These are phyloP conservation scores for Diadromus collaris DNA, from an alignment of 2,888 invertebrate genomes.

Conservation along the genomic window DNA sequence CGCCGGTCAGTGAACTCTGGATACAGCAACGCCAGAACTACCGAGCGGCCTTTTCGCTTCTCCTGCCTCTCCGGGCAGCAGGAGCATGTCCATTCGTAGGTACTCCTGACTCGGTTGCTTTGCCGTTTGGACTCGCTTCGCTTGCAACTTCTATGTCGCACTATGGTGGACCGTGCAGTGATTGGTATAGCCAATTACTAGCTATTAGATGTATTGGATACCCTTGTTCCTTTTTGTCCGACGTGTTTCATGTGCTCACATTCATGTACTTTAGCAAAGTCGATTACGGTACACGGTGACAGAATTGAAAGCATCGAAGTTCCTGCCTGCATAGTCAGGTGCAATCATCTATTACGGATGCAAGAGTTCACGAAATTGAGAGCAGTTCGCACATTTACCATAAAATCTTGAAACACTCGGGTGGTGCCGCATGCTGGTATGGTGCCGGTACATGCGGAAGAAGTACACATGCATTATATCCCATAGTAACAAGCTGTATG, in stretches of 20 bases:
- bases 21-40: slow-evolving; percentile 56
- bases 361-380: background rate
- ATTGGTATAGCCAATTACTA: slow-evolving; percentile 18
- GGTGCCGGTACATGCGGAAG: background rate
- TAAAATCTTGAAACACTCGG: background rate
- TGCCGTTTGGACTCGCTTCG: slow-evolving; percentile 7
- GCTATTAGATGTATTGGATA: background rate
- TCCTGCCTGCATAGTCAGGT: background rate
- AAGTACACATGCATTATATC: background rate
- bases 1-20: slow-evolving; percentile 76
- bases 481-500: background rate
- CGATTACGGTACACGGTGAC: background rate
- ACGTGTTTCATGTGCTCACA: background rate
- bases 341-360: background rate
- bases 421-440: background rate
- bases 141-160: slow-evolving; percentile 3
- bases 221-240: background rate
- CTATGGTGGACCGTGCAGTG: slow-evolving; percentile 9
- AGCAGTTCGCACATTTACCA: background rate
- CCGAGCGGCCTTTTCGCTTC: slow-evolving; percentile 40
- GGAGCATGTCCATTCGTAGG: slow-evolving; percentile 19
- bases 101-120: slow-evolving; percentile 12
- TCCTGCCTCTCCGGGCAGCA: slow-evolving; percentile 26
- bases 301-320: background rate
- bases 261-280: background rate